Evolutionary conservation across 2,888 invertebrate genomes (phyloP).

Genomic region (Biston stratarius): DNA sequence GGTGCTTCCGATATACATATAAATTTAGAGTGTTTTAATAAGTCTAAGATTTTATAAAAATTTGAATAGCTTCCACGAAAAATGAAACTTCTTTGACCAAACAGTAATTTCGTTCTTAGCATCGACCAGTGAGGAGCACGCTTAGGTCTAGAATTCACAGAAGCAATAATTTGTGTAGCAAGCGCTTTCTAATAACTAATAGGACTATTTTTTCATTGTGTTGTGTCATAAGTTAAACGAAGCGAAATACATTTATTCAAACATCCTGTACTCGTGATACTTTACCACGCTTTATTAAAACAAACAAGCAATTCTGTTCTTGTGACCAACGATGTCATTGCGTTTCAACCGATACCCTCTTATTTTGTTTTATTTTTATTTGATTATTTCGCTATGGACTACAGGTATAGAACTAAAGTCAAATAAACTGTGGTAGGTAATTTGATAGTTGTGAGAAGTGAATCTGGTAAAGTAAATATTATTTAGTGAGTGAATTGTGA

Average conservation of each 20-base stretch:
- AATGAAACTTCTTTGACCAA: too few species aligned
- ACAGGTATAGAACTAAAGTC: not conserved
- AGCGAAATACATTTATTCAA: not conserved
- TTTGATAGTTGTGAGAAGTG: not conserved
- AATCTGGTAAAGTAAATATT: not conserved
- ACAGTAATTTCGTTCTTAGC: too few species aligned
- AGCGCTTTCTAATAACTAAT: not conserved
- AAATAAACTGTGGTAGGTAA: not conserved
- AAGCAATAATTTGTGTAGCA: too few species aligned
- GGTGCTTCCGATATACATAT: too few species aligned
- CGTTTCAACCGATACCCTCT: conserved; percentile 54
- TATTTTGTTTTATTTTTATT: conserved; percentile 39
- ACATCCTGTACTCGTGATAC: conserved; percentile 29
- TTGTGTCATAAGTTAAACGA: too few species aligned
- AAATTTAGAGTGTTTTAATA: too few species aligned
- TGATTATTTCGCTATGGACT: conserved; percentile 5
- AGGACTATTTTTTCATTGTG: not conserved
- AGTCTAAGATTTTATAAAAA: too few species aligned
- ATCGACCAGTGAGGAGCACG: too few species aligned
- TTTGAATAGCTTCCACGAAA: too few species aligned
- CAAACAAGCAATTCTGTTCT: conserved; percentile 40
- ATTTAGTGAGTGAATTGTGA: not conserved
- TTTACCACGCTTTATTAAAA: conserved; percentile 47
- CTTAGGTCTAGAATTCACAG: too few species aligned
- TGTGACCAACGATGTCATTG: conserved; percentile 50